phyloP scores from a whole-genome alignment of 2,888 invertebrate genomes.

The Drosophila yooni region DNA sequence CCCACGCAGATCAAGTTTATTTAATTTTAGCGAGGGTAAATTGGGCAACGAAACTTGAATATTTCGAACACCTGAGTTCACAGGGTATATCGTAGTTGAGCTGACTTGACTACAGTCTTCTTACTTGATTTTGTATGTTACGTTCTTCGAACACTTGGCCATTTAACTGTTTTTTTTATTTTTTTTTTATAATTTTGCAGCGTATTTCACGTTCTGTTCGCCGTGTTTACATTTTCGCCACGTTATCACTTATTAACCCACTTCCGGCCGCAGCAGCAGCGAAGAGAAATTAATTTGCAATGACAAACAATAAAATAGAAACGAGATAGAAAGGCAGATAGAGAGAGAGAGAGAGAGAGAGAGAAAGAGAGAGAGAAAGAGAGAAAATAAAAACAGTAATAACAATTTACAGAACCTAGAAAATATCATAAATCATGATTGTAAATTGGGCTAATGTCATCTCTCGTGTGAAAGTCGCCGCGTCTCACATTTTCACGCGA shows the following conservation, averaged over 20 bases:
- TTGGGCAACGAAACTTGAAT: not conserved
- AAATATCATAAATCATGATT: slow-evolving; percentile 75
- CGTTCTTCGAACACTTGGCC: slow-evolving; percentile 31
- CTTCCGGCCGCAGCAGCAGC: slow-evolving; percentile 57
- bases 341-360: slow-evolving; percentile 10
- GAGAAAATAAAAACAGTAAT: slow-evolving; percentile 43
- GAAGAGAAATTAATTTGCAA: slow-evolving; percentile 75
- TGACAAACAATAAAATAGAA: slow-evolving; percentile 45
- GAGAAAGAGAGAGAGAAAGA: slow-evolving; percentile 1
- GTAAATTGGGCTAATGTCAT: slow-evolving; percentile 76
- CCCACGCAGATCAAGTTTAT: not conserved
- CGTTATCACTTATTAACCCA: slow-evolving; percentile 79
- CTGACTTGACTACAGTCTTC: not conserved
- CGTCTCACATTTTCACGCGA: slow-evolving; percentile 39
- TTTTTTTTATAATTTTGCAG: slow-evolving; percentile 32
- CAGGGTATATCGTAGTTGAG: not conserved
- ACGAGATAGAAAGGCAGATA: not conserved
- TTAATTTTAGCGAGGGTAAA: not conserved
- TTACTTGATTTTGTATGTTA: slow-evolving; percentile 1
- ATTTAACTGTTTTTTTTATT: slow-evolving; percentile 42
- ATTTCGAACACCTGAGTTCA: not conserved
- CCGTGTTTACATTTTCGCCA: slow-evolving; percentile 71
- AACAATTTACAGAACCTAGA: slow-evolving; percentile 76
- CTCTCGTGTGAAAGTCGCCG: slow-evolving; percentile 70
- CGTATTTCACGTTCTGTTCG: slow-evolving; percentile 63